These are phyloP conservation scores for Muscina levida DNA, from an alignment of 2,888 invertebrate species.

Conservation along the genomic window DNA sequence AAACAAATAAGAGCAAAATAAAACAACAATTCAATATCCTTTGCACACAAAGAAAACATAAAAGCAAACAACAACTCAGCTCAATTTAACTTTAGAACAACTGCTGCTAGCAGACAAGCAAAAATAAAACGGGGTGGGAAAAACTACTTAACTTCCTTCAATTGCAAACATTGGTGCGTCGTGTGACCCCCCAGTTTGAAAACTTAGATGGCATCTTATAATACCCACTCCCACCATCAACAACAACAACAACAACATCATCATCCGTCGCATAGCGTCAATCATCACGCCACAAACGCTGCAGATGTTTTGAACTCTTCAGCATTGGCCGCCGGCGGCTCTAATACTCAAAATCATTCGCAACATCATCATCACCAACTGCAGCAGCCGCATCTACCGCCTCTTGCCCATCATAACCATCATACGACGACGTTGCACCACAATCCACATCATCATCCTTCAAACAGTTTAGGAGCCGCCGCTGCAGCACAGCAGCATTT, in stretches of 20 bases:
- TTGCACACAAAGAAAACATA: too few species aligned
- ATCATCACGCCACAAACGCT: slow-evolving; percentile 61
- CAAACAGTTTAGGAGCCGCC: slow-evolving; percentile 42
- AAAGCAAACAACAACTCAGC: too few species aligned
- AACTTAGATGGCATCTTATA: slow-evolving; percentile 75
- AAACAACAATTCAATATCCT: too few species aligned
- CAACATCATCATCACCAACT: slow-evolving; percentile 45
- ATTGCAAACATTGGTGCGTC: slow-evolving; percentile 13
- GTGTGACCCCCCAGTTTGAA: not conserved
- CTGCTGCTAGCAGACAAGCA: too few species aligned
- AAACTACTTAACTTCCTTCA: slow-evolving; percentile 17
- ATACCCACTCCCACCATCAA: slow-evolving; percentile 59
- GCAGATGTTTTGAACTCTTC: slow-evolving; percentile 74
- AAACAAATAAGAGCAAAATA: not conserved
- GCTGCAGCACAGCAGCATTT: slow-evolving; percentile 67
- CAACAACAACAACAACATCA: not conserved
- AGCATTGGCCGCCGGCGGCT: slow-evolving; percentile 63
- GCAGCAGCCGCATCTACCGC: slow-evolving; percentile 23
- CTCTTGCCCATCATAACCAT: slow-evolving; percentile 33
- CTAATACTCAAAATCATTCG: slow-evolving; percentile 48
- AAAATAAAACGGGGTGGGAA: not conserved
- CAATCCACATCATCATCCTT: slow-evolving; percentile 25
- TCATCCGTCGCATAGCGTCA: not conserved
- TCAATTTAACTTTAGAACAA: too few species aligned
- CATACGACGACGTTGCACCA: slow-evolving; percentile 30